Evolutionary conservation across 2,113 vertebrate species (phyloP).

Genomic region (Xenopus borealis): DNA sequence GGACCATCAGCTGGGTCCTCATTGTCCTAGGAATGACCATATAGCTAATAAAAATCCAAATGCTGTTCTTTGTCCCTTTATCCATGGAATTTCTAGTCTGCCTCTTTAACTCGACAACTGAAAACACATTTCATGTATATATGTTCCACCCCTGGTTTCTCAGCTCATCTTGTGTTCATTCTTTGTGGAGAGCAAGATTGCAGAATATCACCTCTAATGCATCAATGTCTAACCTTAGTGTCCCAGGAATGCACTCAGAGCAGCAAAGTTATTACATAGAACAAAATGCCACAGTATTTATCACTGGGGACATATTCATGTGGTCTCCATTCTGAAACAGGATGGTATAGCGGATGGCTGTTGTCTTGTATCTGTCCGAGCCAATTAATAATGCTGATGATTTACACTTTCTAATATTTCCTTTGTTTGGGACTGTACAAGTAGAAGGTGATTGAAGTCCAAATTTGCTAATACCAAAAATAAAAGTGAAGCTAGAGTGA

Average conservation of each 20-base stretch:
- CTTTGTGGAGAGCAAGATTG: constrained; percentile 12
- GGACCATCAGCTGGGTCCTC: too few relatives aligned
- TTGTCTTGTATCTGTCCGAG: neutral
- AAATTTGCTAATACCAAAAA: too few relatives aligned
- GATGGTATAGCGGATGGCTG: neutral
- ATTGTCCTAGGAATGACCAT: too few relatives aligned
- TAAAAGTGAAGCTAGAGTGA: too few relatives aligned
- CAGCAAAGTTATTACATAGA: constrained; percentile 35
- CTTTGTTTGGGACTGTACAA: too few relatives aligned
- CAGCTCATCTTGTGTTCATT: constrained; percentile 21
- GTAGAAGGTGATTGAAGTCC: too few relatives aligned
- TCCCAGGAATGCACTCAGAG: constrained; percentile 9
- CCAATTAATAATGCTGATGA: constrained; percentile 3
- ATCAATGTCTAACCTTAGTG: constrained; percentile 34
- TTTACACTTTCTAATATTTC: constrained; percentile 24
- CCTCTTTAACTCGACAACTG: too few relatives aligned
- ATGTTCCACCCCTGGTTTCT: neutral
- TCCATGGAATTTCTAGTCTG: too few relatives aligned
- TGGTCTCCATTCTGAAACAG: constrained; percentile 14
- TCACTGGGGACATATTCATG: constrained; percentile 35
- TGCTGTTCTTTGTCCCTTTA: too few relatives aligned
- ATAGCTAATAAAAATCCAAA: too few relatives aligned
- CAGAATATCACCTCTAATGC: constrained; percentile 36
- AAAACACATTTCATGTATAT: too few relatives aligned
- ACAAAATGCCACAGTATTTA: constrained; percentile 25